A percentile compares a stretch with the other conserved stretches of the same genome.
phyloP scores from a whole-genome alignment of 1,140 invertebrate species.

The Drosophila teissieri region DNA sequence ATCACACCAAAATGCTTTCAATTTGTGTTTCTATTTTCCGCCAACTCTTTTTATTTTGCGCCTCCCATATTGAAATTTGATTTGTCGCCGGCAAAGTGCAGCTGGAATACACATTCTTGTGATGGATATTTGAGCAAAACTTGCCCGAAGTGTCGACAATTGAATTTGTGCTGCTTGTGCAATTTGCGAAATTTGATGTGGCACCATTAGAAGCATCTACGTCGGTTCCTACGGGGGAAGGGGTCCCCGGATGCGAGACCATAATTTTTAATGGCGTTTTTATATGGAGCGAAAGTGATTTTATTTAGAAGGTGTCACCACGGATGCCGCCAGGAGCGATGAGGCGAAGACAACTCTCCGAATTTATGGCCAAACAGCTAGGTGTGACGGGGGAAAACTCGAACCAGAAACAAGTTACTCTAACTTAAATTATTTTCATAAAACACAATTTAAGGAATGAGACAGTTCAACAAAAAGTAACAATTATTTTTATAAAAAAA shows the following conservation, averaged over 20 bases:
- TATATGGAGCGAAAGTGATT: conserved; percentile 75
- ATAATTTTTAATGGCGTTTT: conserved; percentile 81
- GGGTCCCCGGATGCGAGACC: conserved; percentile 15
- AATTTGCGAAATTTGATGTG: conserved; percentile 65
- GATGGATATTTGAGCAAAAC: conserved; percentile 72
- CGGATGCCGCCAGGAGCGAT: background rate
- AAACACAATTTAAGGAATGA: too few species aligned
- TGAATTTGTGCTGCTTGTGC: conserved; percentile 58
- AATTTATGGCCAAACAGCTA: background rate
- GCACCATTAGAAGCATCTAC: conserved; percentile 47
- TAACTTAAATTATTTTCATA: too few species aligned
- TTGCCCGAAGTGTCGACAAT: conserved; percentile 66
- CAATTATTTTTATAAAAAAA: too few species aligned
- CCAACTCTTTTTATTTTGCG: conserved; percentile 34
- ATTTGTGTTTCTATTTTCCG: conserved; percentile 50
- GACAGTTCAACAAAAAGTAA: too few species aligned
- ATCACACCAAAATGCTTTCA: conserved; percentile 61
- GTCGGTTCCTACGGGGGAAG: conserved; percentile 12
- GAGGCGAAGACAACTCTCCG: conserved; percentile 4
- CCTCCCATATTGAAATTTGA: conserved; percentile 75
- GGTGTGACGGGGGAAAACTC: too few species aligned
- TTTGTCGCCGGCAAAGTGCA: conserved; percentile 69
- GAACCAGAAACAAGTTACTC: too few species aligned
- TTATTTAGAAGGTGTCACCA: conserved; percentile 47
- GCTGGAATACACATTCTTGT: conserved; percentile 55